Evolutionary conservation across 2,888 invertebrate species (phyloP), one percentile per base, ranked within the genome.

Genomic region (Agelastica alni): DNA sequence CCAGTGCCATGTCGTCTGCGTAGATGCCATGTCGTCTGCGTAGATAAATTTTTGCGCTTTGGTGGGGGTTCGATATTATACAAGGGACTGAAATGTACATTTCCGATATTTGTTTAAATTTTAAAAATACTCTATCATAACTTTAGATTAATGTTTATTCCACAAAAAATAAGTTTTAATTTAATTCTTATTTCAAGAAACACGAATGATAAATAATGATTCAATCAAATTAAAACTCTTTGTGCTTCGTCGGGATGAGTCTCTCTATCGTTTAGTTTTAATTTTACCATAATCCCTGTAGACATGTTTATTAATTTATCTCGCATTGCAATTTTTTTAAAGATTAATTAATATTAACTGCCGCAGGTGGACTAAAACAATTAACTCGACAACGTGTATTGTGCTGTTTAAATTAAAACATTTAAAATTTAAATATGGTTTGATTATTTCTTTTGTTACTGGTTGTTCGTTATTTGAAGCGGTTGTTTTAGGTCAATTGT

Each of bases 351-450:
- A 49, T 49, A 49, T 49, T 49, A 49, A 41, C 32, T 49, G 49
- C 49, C 49, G 70, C 67, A 66, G 60, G 49, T 49, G 49, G 49
- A 49, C 49, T 49, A 32, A 63, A 64, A 69, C 70, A 73, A 74
- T 74, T 72, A 74, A 72, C 73, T 73, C 73, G 71, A 72, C 74
- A 74, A 73, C 73, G 71, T 71, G 70, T 71, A 72, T 72, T 74
- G 71, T 73, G 72, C 71, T 69, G 71, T 71, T 70, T 73, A 74
- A 74, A 74, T 74, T 73, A 71, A 72, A 69, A 73, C 69, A 74
- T 74, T 74, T 73, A 73, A 74, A 74, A 69, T 74, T 74, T 73
- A 74, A 74, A 74, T 74, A 74, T 73, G 71, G 72, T 71, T 72
- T 73, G 73, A 73, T 73, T 74, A 70, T 72, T 73, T 72, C 72